Base-by-base conservation (phyloP, 2,113 vertebrate genomes). In the Lycocorax pyrrhopterus region DNA sequence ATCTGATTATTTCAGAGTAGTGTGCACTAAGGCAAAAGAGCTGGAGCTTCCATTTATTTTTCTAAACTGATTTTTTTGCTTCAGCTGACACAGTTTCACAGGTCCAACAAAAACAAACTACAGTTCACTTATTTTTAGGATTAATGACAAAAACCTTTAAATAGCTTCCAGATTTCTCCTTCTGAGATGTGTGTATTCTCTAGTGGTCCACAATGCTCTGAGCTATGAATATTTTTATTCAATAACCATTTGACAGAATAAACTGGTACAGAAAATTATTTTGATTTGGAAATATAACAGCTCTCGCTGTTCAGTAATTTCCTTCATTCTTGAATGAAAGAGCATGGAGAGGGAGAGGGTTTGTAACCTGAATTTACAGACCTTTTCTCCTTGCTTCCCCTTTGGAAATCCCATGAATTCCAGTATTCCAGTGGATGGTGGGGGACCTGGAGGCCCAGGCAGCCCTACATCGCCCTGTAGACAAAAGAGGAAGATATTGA, bases 361-460 rank as follows among this genome's bases (percentile, higher is more conserved):
- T 84, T 60, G 9, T 46, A 86, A 87, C 33, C 5, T 30, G 25
- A 62, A 79, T 86, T 93, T 90, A 97, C 97, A 97, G 97, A 99
- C 99, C 98, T 99, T 97, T 83, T 96, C 96, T 98, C 99, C 99
- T 98, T 98, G 98, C 93, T 98, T 98, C 71, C 98, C 99, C 98
- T 99, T 99, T 86, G 98, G 98, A 94, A 98, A 98, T 89, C 98
- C 98, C 97, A 98, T 97, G 97, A 99, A 98, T 96, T 99, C 98
- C 92, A 98, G 97, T 83, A 98, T 97, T 82, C 98, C 98, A 87
- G 98, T 98, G 93, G 98, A 98, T 96, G 98, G 97, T 80, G 98
- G 98, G 67, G 97, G 98, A 96, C 98, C 99, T 49, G 98, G 98
- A 88, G 98, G 98, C 26, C 99, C 98, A 37, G 98, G 98, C 73